Percentiles rank a stretch among this genome's conserved stretches.
Conservation (phyloP, 1,140 invertebrate genomes). For the Drosophila aff. region DNA sequence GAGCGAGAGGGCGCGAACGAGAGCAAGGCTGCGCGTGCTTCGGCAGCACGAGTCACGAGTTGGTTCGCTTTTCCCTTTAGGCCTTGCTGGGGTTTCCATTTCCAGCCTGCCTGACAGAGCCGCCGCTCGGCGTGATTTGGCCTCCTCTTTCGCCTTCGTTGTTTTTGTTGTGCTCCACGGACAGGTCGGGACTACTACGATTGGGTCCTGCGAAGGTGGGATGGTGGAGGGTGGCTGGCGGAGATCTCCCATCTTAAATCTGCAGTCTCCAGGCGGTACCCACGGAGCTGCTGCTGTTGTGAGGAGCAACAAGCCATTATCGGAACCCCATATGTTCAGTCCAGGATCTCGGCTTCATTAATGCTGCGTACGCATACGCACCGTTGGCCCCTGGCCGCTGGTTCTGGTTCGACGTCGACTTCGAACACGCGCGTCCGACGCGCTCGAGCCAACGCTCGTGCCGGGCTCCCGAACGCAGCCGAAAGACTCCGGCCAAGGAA, state of each 20-base stretch:
- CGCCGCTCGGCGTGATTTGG: constrained; percentile 64
- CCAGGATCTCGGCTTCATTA: constrained; percentile 11
- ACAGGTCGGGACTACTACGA: constrained; percentile 20
- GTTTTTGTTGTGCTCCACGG: constrained; percentile 32
- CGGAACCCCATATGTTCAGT: not conserved
- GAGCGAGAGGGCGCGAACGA: constrained; percentile 44
- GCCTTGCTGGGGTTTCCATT: constrained; percentile 71
- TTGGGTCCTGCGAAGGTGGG: constrained; percentile 25
- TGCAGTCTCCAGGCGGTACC: not conserved
- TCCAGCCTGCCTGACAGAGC: constrained; percentile 68
- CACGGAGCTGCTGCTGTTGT: not conserved
- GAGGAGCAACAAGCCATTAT: constrained; percentile 18
- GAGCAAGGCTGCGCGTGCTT: constrained; percentile 72
- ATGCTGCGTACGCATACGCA: constrained; percentile 40
- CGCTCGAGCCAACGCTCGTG: constrained; percentile 45
- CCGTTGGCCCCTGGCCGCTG: constrained; percentile 29
- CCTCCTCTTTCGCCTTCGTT: constrained; percentile 24
- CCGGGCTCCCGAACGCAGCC: constrained; percentile 30
- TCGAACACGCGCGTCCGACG: constrained; percentile 67
- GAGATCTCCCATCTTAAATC: not conserved
- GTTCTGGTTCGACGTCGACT: constrained; percentile 64
- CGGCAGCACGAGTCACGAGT: constrained; percentile 49
- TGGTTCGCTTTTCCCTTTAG: constrained; percentile 69
- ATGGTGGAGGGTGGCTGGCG: not conserved
- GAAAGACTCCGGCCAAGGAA: constrained; percentile 20